Base-by-base conservation (phyloP, 2,888 invertebrate species). In the Geophilus truncorum region DNA sequence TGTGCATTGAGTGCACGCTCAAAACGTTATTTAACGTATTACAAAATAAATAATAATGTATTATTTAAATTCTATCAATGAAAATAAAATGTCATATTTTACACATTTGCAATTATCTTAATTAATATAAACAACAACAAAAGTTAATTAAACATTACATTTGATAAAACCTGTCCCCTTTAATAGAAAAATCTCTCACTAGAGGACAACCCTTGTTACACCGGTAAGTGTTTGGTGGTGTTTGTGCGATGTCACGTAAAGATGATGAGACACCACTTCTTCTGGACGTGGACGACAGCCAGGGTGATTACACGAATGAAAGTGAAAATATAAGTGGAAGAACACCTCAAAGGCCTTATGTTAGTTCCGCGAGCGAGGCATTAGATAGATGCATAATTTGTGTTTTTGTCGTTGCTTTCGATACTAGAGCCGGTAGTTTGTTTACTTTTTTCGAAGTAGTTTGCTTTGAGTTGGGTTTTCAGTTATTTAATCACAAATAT, bases 331-430 rank as follows among this genome's bases (percentile, higher is more conserved):
- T 21, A 21, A 77, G 77, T 0, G 70, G 70, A 70, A 25, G 70
- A 70, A 25, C 23, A 28, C 15, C 28, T 23, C 15, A 70, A 23
- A 23, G 2, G 7, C 25, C 70, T 10, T 25, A n/a, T 2, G 2
- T 28, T 5, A 25, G 28, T 25, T 70, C 23, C 4, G 32, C 21
- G 77, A 36, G n/a, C 18, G 34, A 32, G 34, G n/a, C 12, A n/a
- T 5, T 21, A 36, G 36, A 77, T 32, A 21, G 21, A 77, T 57
- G 80, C 79, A 76, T 88, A 70, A 86, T 87, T 28, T 85, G 86
- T 79, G 85, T 88, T 30, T 88, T 88, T 84, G 87, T 87, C 77
- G 87, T 88, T n/a, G 87, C 87, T 10, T 88, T 88, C 83, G 88
- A 88, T 83, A 87, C 86, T n/a, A 82, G 84, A 32, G 83, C 83